Percentiles rank a stretch among this genome's conserved stretches.
Evolutionary conservation across 2,888 invertebrate genomes (phyloP).

Genomic region (Megastigmus dorsalis): DNA sequence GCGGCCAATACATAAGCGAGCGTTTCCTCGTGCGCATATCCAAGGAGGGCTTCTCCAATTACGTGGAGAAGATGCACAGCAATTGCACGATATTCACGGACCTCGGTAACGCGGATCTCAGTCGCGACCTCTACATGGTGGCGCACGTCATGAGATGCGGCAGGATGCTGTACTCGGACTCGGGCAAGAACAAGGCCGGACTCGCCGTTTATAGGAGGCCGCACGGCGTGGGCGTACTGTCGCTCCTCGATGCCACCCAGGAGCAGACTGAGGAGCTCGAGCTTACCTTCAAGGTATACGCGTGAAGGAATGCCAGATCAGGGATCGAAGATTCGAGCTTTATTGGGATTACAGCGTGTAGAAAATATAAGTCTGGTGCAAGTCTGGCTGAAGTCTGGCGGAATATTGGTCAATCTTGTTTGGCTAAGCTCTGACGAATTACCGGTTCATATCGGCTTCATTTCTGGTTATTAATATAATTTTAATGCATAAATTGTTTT

Average conservation of each 20-base stretch:
- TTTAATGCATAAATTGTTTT: too few relatives aligned
- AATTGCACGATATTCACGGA: conserved; percentile 92
- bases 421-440: too few relatives aligned
- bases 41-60: conserved; percentile 92
- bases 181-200: conserved; percentile 73
- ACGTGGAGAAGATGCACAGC: conserved; percentile 89
- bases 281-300: conserved; percentile 84
- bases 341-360: too few relatives aligned
- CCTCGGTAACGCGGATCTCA: conserved; percentile 88
- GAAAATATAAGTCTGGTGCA: too few relatives aligned
- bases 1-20: conserved; percentile 88
- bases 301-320: too few relatives aligned
- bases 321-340: too few relatives aligned
- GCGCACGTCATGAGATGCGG: conserved; percentile 94
- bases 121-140: conserved; percentile 89
- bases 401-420: too few relatives aligned
- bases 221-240: conserved; percentile 89
- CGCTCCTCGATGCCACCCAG: conserved; percentile 81
- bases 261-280: conserved; percentile 84
- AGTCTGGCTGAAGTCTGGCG: too few relatives aligned
- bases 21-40: conserved; percentile 91
- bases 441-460: too few relatives aligned
- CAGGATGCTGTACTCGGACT: conserved; percentile 84
- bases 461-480: too few relatives aligned
- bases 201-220: conserved; percentile 82